phyloP scores from a whole-genome alignment of 2,113 vertebrate genomes.

The Nyctereutes procyonoides region DNA sequence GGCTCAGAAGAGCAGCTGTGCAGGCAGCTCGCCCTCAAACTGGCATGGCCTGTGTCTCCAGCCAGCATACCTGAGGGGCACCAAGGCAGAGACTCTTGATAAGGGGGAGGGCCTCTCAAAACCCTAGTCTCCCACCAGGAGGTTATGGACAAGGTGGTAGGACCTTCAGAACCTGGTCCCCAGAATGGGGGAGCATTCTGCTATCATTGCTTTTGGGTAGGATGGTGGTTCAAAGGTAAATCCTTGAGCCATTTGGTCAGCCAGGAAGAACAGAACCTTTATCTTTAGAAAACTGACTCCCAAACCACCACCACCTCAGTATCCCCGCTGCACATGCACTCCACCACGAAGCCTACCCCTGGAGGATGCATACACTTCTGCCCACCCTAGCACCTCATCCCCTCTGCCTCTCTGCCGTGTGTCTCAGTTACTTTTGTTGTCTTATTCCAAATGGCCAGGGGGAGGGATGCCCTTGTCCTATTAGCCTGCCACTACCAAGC shows the following conservation, averaged over 20 bases:
- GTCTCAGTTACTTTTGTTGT: background rate
- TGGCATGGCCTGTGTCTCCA: background rate
- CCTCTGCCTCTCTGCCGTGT: background rate
- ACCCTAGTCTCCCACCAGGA: background rate
- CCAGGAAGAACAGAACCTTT: background rate
- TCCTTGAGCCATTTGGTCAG: background rate
- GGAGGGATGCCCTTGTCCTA: background rate
- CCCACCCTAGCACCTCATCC: background rate
- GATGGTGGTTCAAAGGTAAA: background rate
- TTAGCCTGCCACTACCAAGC: background rate
- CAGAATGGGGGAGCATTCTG: background rate
- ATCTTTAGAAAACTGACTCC: constrained; percentile 4
- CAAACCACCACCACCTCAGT: background rate
- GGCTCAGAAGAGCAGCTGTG: background rate
- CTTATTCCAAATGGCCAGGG: background rate
- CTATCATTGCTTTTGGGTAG: background rate
- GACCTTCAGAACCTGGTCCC: background rate
- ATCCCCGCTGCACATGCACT: too few species aligned
- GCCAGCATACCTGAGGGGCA: background rate
- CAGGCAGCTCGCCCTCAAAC: background rate
- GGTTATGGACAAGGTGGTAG: background rate
- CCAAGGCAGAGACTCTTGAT: background rate
- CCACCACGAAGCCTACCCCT: background rate
- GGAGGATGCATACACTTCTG: accelerated
- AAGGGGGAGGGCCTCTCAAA: background rate